A percentile compares a stretch with the other conserved stretches of the same genome.
phyloP scores from a whole-genome alignment of 2,888 invertebrate species.

The Melieria crassipennis region DNA sequence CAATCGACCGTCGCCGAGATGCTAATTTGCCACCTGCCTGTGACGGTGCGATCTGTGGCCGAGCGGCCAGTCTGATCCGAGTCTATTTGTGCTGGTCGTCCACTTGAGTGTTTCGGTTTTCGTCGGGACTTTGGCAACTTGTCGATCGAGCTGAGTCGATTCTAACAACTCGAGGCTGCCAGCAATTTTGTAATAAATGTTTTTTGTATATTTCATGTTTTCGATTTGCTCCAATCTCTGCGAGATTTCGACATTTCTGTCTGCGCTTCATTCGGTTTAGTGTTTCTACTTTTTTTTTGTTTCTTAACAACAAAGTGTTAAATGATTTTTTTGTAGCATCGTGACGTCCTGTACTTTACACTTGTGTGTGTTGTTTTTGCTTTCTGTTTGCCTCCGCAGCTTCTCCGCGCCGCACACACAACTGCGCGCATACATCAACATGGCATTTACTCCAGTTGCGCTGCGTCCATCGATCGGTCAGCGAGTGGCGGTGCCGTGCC shows the following conservation, averaged over 20 bases:
- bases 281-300: slow-evolving; percentile 35
- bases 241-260: not conserved
- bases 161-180: no score
- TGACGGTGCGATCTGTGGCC: no score
- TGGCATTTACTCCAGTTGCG: slow-evolving; percentile 8
- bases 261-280: no score
- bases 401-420: slow-evolving; percentile 35
- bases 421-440: slow-evolving; percentile 25
- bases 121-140: no score
- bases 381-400: slow-evolving; percentile 25
- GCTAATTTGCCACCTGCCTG: slow-evolving; percentile 14
- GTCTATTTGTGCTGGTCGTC: no score
- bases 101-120: no score
- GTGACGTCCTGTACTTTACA: slow-evolving; percentile 38
- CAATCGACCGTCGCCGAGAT: not conserved
- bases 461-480: not conserved
- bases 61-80: no score
- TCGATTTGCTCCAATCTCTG: no score
- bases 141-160: no score
- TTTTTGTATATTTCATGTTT: no score
- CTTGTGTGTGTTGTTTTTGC: slow-evolving; percentile 1
- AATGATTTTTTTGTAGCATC: slow-evolving; percentile 50
- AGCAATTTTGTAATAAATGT: no score
- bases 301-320: slow-evolving; percentile 60
- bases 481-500: slow-evolving; percentile 17